Evolutionary conservation across 2,888 invertebrate genomes (phyloP), one percentile per base, ranked within the genome.

Genomic region (Auanema sp.): DNA sequence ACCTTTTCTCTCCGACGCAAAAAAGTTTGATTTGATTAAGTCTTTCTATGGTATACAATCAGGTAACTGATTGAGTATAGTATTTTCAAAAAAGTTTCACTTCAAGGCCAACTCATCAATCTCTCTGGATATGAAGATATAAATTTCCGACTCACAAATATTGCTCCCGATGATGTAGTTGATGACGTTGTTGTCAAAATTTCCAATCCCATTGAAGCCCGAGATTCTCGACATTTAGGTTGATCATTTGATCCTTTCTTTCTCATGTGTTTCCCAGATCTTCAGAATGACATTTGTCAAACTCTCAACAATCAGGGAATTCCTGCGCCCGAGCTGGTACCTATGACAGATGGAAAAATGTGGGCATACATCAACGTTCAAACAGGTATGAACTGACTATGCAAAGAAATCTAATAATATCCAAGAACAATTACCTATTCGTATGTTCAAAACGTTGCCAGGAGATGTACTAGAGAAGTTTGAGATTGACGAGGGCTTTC

Each of bases 41-140:
- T 33, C 33, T 33, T 33, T 33, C 4, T 33, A 33, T 33, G 33
- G 33, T 5, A 33, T 33, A 33, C 33, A 33, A 33, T 33, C 33
- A 33, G 33, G 33, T 33, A 33, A 33, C 8, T 33, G 33, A 33
- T 8, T 33, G 33, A 5, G 8, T 33, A 33, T 33, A 8, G 33
- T n/a, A n/a, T 23, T 33, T 3, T 11, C 11, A 16, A 41, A 41
- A n/a, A 57, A 43, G 14, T 8, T 50, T 8, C 16, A 33, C 41
- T 25, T 58, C 49, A 40, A 58, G 58, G 21, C 0, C 40, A 49
- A 50, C 14, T 58, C 5, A 16, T 42, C 10, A 21, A 47, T 12
- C 18, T 58, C 1, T 50, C 58, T 49, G 60, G 60, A 24, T 60
- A 60, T 42, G 60, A 60, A 40, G 60, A 60, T 23, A 43, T 25